These are phyloP conservation scores for Lepidonotus clava DNA, from an alignment of 2,888 invertebrate species.

Conservation along the genomic window DNA sequence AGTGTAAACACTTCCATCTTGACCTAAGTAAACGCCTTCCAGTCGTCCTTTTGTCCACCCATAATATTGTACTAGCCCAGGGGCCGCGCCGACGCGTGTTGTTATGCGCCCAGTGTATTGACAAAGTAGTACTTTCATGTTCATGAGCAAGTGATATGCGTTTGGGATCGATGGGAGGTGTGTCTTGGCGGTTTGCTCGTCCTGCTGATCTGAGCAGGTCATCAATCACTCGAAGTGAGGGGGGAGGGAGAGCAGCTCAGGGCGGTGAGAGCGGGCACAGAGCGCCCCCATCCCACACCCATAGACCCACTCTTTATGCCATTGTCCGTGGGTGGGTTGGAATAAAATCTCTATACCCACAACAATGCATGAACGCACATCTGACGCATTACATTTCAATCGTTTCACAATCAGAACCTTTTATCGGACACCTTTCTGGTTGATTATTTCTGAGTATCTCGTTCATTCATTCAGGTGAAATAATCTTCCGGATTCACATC, in stretches of 20 bases:
- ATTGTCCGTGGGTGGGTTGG: no score
- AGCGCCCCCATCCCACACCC: background rate
- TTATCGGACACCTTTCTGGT: no score
- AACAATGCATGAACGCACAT: no score
- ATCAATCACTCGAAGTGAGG: slow-evolving; percentile 33
- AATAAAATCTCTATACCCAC: no score
- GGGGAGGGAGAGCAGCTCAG: slow-evolving; percentile 1
- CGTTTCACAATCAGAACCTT: no score
- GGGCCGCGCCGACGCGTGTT: background rate
- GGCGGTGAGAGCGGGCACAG: slow-evolving; percentile 4
- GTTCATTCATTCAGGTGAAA: no score
- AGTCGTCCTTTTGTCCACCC: background rate
- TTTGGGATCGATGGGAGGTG: background rate
- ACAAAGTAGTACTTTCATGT: slow-evolving; percentile 22
- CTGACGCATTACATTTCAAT: no score
- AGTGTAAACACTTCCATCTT: no score
- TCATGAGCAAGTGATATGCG: slow-evolving; percentile 16
- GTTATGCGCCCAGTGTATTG: background rate
- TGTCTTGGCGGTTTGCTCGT: slow-evolving; percentile 25
- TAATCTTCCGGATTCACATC: no score
- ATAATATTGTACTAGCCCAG: background rate
- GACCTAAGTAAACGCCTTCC: background rate
- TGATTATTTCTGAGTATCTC: no score
- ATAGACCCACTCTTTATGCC: no score
- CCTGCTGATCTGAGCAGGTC: slow-evolving; percentile 10